Percentiles rank a stretch among this genome's conserved stretches.
Evolutionary conservation across 2,888 invertebrate genomes (phyloP).

Genomic region (Adelphocoris suturalis): DNA sequence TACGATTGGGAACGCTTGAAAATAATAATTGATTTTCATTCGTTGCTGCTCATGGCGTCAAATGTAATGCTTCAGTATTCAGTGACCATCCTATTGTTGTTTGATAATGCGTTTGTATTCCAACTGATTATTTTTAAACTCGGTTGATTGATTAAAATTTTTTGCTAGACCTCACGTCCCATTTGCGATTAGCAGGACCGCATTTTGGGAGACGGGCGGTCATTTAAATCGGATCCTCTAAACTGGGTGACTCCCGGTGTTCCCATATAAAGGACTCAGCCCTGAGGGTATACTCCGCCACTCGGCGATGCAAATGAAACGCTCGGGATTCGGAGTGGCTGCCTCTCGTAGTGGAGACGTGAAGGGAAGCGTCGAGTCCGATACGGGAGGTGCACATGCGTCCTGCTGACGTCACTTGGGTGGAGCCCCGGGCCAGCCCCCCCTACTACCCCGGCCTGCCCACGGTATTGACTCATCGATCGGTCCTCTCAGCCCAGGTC

Average conservation of each 20-base stretch:
- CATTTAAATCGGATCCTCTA: neutral
- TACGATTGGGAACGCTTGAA: too few relatives aligned
- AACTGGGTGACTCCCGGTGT: slow-evolving; percentile 21
- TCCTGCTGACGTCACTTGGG: slow-evolving; percentile 69
- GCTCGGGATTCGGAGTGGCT: slow-evolving; percentile 8
- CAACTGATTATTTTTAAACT: neutral
- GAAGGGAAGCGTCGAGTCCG: slow-evolving; percentile 45
- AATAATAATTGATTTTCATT: too few relatives aligned
- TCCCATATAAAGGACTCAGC: neutral
- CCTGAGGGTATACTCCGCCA: neutral
- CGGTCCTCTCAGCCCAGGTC: slow-evolving; percentile 34
- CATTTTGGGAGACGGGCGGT: neutral
- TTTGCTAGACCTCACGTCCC: too few relatives aligned
- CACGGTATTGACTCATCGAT: slow-evolving; percentile 70
- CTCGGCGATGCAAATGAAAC: slow-evolving; percentile 54
- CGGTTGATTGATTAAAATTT: neutral
- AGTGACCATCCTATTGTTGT: too few relatives aligned
- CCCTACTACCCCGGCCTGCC: neutral
- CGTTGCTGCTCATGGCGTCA: too few relatives aligned
- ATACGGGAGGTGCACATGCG: slow-evolving; percentile 67
- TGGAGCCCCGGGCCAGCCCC: slow-evolving; percentile 58
- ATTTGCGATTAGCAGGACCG: too few relatives aligned
- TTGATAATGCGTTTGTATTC: too few relatives aligned
- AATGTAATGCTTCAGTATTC: too few relatives aligned
- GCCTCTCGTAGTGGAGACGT: slow-evolving; percentile 10